Evolutionary conservation across 2,888 invertebrate species (phyloP).

Genomic region (Lottia gigantea): DNA sequence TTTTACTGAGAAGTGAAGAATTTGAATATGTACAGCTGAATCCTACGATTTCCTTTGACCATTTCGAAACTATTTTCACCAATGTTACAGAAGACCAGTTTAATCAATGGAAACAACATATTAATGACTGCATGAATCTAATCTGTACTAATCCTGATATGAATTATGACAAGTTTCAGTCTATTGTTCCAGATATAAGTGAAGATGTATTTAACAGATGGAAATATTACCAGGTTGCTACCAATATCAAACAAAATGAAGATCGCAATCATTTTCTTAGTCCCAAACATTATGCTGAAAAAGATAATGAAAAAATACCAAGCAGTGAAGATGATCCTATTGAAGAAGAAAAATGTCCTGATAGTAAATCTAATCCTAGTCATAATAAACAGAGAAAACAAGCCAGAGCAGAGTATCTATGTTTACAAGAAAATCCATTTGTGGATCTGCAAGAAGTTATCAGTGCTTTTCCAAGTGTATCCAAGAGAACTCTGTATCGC

Average conservation of each 20-base stretch:
- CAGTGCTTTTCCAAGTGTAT: constrained; percentile 13
- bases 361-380: background rate
- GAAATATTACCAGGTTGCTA: constrained; percentile 16
- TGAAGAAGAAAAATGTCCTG: background rate
- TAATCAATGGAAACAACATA: constrained; percentile 34
- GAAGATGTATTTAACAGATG: constrained; percentile 34
- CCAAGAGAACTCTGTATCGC: constrained; percentile 18
- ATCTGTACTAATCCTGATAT: background rate
- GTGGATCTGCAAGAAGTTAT: constrained; percentile 18
- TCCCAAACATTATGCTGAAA: background rate
- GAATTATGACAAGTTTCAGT: background rate
- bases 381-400: constrained; percentile 13
- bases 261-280: background rate
- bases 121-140: constrained; percentile 5
- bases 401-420: constrained; percentile 17
- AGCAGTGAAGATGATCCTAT: background rate
- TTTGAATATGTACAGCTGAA: constrained; percentile 32
- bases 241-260: background rate
- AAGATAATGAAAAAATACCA: background rate
- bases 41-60: constrained; percentile 30
- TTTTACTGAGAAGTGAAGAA: constrained; percentile 18
- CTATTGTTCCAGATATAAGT: constrained; percentile 29
- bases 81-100: constrained; percentile 32
- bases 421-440: constrained; percentile 16
- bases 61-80: constrained; percentile 30